Conservation (phyloP, 2,113 vertebrate species). For the Egretta garzetta region DNA sequence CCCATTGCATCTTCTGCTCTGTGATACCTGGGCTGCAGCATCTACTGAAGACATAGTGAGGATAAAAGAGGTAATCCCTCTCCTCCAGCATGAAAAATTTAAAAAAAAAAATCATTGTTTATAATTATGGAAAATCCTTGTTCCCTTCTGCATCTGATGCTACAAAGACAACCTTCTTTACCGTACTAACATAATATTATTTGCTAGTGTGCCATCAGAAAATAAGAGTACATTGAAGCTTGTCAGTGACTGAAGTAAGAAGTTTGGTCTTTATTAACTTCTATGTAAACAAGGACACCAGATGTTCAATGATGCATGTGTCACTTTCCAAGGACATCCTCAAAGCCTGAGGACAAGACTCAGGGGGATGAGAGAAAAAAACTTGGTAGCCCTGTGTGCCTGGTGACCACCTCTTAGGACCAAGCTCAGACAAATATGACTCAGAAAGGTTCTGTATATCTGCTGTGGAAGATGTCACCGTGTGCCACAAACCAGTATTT, state of each 20-base stretch:
- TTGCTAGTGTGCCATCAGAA: neutral
- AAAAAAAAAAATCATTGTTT: neutral
- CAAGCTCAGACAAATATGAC: neutral
- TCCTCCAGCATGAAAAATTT: neutral
- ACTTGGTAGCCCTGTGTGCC: neutral
- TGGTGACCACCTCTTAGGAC: neutral
- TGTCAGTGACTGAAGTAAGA: neutral
- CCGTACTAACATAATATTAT: neutral
- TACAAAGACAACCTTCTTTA: neutral
- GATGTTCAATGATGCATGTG: neutral
- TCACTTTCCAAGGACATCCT: neutral
- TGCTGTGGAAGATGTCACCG: neutral
- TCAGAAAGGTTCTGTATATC: neutral
- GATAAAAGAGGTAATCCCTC: neutral
- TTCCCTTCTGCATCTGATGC: neutral
- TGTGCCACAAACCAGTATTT: neutral
- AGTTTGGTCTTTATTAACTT: neutral
- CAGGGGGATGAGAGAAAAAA: neutral
- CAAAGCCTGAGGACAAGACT: neutral
- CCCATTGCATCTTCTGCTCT: neutral
- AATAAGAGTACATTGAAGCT: neutral
- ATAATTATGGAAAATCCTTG: neutral
- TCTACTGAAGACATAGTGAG: neutral
- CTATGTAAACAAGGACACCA: neutral
- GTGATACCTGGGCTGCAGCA: neutral